Evolutionary conservation across 2,113 vertebrate species (phyloP), one percentile per base, ranked within the genome.

Genomic region (Mesocricetus auratus): DNA sequence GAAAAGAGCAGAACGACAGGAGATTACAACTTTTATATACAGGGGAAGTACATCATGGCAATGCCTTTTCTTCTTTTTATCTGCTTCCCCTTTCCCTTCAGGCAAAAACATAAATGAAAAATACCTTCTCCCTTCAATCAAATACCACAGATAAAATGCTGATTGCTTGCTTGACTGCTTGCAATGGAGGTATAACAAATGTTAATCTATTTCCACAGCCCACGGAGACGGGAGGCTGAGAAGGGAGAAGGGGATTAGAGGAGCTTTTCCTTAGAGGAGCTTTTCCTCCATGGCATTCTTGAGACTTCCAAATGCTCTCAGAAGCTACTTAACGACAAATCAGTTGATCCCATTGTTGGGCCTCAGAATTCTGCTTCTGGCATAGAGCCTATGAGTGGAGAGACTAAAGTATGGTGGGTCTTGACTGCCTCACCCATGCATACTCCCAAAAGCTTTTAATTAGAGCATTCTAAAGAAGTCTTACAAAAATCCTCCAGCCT

Each of bases 21-120:
- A 93, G 95, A 97, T 97, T 97, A 97, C 94, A 95, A 95, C 95
- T 96, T 96, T 96, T 91, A 93, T 93, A 94, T 87, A 93, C 96
- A 88, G 94, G 77, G 93, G 91, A 94, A 97, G 96, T 78, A 97
- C 96, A 94, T 97, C 96, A 95, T 6, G 97, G 97, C 88, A 78
- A 60, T 69, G 85, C 92, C 92, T 96, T 94, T 96, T 96, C 95
- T 97, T 96, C 97, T 93, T 92, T 97, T 97, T 96, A 97, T 98
- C 96, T 97, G 83, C 94, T 97, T 97, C 94, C 56, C 47, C 79
- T 94, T 96, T 98, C 86, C 97, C 97, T 97, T 96, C 95, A 92
- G 95, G 98, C 97, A 97, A 97, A 98, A 97, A 93, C 91, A 97
- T 94, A 98, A 97, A 98, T 97, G 97, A 98, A 98, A 98, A 98